These are phyloP conservation scores for Oeneis ivallda DNA, from an alignment of 2,888 invertebrate genomes.

Conservation along the genomic window DNA sequence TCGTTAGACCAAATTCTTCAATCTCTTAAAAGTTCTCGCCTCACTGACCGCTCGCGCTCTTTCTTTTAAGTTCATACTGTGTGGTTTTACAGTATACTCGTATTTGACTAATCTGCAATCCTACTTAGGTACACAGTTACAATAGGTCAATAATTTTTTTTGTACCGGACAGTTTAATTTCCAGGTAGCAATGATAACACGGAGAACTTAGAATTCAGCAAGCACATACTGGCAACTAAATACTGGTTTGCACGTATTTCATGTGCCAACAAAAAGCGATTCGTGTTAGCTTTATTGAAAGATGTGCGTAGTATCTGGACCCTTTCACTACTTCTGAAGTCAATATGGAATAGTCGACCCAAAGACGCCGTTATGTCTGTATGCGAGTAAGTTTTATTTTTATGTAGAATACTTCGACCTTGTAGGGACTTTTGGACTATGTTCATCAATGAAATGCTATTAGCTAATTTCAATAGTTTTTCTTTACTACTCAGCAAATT, in stretches of 20 bases:
- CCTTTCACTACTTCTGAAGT: slow-evolving; percentile 65
- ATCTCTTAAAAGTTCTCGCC: not conserved
- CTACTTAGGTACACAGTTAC: too few relatives aligned
- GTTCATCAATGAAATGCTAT: too few relatives aligned
- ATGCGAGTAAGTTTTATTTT: slow-evolving; percentile 51
- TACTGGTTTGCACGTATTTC: slow-evolving; percentile 66
- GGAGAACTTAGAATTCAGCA: slow-evolving; percentile 51
- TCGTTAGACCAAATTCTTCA: not conserved
- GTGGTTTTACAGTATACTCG: too few relatives aligned
- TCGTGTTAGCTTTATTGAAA: slow-evolving; percentile 56
- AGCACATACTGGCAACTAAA: slow-evolving; percentile 58
- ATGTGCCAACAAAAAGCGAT: slow-evolving; percentile 63
- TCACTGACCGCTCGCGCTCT: not conserved
- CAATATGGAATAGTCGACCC: slow-evolving; percentile 68
- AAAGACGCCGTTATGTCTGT: slow-evolving; percentile 67
- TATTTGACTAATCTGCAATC: not conserved
- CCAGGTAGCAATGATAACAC: slow-evolving; percentile 45
- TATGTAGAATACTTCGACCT: not conserved
- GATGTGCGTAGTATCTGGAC: slow-evolving; percentile 63
- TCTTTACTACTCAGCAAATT: too few relatives aligned
- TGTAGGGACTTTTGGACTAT: too few relatives aligned
- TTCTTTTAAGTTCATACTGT: too few relatives aligned
- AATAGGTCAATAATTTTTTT: too few relatives aligned
- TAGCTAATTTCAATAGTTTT: too few relatives aligned
- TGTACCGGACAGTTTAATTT: too few relatives aligned